Percentiles rank a stretch among this genome's conserved stretches.
phyloP scores from a whole-genome alignment of 2,113 vertebrate species.

The Chrysochloris asiatica region DNA sequence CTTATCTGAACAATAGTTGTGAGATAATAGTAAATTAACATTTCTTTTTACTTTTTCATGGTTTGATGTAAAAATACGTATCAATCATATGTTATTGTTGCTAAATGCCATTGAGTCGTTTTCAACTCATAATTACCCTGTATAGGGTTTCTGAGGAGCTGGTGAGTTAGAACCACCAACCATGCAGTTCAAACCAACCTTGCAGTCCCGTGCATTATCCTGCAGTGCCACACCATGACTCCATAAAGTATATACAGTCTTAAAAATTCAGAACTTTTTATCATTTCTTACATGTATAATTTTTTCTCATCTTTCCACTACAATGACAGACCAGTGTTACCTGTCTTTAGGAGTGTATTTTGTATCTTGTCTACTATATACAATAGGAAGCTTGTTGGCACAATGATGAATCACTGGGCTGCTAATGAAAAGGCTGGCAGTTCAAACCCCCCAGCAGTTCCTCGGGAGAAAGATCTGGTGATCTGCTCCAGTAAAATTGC shows the following conservation, averaged over 20 bases:
- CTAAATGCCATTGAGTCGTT: no score
- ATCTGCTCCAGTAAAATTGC: neutral
- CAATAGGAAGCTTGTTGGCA: neutral
- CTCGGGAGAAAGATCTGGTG: neutral
- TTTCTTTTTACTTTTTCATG: neutral
- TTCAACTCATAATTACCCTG: no score
- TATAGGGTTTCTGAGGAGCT: no score
- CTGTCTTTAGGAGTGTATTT: neutral
- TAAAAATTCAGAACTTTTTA: neutral
- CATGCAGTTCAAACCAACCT: no score
- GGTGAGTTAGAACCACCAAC: no score
- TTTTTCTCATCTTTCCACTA: neutral
- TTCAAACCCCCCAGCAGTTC: neutral
- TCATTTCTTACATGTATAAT: neutral
- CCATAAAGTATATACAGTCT: neutral
- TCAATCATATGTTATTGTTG: neutral
- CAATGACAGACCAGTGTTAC: neutral
- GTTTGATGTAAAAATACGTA: neutral
- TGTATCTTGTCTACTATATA: neutral
- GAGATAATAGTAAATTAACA: neutral
- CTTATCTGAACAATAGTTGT: conserved; percentile 16
- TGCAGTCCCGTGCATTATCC: no score
- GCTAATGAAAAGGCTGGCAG: neutral
- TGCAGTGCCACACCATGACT: no score
- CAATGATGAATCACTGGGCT: neutral